Evolutionary conservation across 1,140 invertebrate genomes (phyloP).

Genomic region (Mesaphorura yosii): DNA sequence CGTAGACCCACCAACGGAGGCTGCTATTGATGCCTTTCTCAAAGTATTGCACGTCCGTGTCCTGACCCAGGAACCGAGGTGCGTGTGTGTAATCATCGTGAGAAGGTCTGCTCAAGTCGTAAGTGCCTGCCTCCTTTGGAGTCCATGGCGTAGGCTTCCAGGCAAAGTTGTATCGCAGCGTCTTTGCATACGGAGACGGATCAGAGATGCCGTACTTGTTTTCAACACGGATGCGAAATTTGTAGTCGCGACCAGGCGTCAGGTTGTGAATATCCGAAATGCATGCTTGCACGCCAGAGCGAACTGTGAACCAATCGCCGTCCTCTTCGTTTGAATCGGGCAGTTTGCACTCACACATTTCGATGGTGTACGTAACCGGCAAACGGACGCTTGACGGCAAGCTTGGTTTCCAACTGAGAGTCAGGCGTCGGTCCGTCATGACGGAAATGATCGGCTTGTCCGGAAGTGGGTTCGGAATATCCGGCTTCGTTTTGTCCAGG

Average conservation of each 20-base stretch:
- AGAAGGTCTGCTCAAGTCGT: conserved; percentile 72
- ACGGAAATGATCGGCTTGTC: conserved; percentile 77
- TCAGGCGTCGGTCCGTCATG: conserved; percentile 71
- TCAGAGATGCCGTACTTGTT: conserved; percentile 95
- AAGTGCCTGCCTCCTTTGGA: no score
- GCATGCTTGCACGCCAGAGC: conserved; percentile 60
- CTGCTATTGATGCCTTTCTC: conserved; percentile 53
- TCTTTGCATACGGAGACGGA: conserved; percentile 74
- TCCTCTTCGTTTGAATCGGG: neutral
- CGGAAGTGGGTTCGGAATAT: conserved; percentile 66
- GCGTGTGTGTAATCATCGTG: conserved; percentile 65
- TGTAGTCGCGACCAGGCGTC: conserved; percentile 77
- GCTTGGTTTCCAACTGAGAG: conserved; percentile 82
- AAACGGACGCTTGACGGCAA: conserved; percentile 48
- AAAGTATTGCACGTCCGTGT: conserved; percentile 69
- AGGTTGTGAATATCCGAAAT: conserved; percentile 70
- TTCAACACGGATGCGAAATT: conserved; percentile 84
- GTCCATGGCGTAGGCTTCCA: conserved; percentile 65
- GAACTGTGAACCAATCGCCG: conserved; percentile 66
- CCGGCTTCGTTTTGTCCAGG: conserved; percentile 67
- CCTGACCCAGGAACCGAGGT: conserved; percentile 62
- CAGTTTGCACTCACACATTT: conserved; percentile 64
- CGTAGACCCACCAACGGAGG: conserved; percentile 83
- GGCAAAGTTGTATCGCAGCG: conserved; percentile 36
- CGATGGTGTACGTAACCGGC: conserved; percentile 84